Evolutionary conservation across 2,113 vertebrate species (phyloP).

Genomic region (Hypanus sabinus): DNA sequence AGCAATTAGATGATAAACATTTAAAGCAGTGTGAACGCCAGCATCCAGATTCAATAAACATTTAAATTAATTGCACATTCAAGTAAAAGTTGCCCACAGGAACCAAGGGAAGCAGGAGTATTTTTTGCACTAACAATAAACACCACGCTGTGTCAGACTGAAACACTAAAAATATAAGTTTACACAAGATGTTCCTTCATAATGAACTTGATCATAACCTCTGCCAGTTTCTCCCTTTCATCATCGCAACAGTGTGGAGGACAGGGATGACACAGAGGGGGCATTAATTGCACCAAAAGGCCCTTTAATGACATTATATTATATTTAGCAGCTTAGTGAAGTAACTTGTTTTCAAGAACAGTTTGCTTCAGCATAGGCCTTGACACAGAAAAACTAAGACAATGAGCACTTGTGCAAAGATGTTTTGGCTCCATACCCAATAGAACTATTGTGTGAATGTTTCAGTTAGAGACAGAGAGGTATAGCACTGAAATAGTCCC

Average conservation of each 20-base stretch:
- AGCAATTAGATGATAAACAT: constrained; percentile 17
- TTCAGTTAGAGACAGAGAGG: background rate
- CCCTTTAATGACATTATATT: too few relatives aligned
- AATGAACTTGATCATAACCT: too few relatives aligned
- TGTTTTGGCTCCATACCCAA: background rate
- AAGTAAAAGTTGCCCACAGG: background rate
- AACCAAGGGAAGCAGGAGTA: background rate
- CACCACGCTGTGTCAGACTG: background rate
- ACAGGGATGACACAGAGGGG: too few relatives aligned
- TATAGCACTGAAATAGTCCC: too few relatives aligned
- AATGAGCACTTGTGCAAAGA: background rate
- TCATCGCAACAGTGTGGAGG: too few relatives aligned
- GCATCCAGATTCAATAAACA: background rate
- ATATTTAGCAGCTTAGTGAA: too few relatives aligned
- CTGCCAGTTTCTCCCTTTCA: too few relatives aligned
- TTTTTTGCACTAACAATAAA: background rate
- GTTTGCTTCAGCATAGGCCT: background rate
- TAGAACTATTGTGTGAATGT: background rate
- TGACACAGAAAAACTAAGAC: background rate
- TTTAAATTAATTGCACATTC: constrained; percentile 20
- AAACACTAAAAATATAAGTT: background rate
- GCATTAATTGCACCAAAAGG: too few relatives aligned
- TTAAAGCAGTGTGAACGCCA: background rate
- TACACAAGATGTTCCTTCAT: too few relatives aligned
- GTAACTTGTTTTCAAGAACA: too few relatives aligned